Evolutionary conservation across 2,113 vertebrate species (phyloP).

Genomic region (Tychaedon coryphoeus): DNA sequence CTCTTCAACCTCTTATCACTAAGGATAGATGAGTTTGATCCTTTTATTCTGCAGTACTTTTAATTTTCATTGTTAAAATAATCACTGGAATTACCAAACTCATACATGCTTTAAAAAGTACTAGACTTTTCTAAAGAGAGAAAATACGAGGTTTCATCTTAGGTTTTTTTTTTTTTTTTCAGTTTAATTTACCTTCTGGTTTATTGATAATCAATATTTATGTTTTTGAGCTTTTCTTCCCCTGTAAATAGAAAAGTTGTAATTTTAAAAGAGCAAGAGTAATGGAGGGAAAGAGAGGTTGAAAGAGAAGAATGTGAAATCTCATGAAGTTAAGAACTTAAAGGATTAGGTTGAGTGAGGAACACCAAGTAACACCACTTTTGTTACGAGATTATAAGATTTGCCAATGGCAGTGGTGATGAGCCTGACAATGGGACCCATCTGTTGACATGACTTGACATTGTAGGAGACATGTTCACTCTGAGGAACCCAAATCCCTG

Average conservation of each 20-base stretch:
- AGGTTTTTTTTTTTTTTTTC: not conserved
- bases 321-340: not conserved
- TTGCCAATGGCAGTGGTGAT: not conserved
- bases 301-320: not conserved
- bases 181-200: not conserved
- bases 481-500: not conserved
- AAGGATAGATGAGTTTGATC: not conserved
- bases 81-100: not conserved
- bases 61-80: not conserved
- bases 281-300: accelerated
- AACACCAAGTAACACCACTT: not conserved
- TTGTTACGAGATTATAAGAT: not conserved
- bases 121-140: not conserved
- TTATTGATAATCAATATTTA: not conserved
- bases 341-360: not conserved
- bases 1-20: not conserved
- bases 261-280: not conserved
- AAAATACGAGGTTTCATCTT: not conserved
- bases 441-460: not conserved
- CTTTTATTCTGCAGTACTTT: not conserved
- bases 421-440: not conserved
- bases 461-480: not conserved
- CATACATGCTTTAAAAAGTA: not conserved
- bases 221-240: not conserved
- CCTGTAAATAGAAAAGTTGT: not conserved